These are phyloP conservation scores for Stomatorhinus ivindoensis DNA, from an alignment of 2,113 vertebrate species.

Conservation along the genomic window DNA sequence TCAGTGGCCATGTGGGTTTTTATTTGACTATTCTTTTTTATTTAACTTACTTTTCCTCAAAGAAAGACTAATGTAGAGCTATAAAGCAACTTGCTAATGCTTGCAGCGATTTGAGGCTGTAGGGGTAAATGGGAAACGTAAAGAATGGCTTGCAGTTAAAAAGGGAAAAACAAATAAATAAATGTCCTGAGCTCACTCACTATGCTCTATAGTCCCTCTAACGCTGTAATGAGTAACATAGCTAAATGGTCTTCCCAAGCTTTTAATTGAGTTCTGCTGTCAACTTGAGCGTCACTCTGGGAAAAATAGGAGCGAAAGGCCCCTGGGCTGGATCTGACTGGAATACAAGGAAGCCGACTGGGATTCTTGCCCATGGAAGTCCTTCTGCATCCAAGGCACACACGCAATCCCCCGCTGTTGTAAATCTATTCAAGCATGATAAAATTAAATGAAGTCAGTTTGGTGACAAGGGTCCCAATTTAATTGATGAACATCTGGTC, in stretches of 20 bases:
- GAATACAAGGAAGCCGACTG: constrained; percentile 21
- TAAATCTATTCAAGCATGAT: constrained; percentile 22
- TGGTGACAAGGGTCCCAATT: constrained; percentile 19
- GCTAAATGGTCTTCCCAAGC: constrained; percentile 12
- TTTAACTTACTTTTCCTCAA: not conserved
- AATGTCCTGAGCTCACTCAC: not conserved
- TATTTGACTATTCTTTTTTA: not conserved
- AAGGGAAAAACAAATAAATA: constrained; percentile 8
- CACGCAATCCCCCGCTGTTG: constrained; percentile 7
- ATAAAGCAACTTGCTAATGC: constrained; percentile 5
- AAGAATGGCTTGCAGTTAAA: not conserved
- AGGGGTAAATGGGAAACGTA: not conserved
- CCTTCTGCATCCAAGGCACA: constrained; percentile 14
- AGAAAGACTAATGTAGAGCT: not conserved
- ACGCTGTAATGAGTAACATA: not conserved
- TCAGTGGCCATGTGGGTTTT: not conserved
- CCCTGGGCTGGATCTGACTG: constrained; percentile 10
- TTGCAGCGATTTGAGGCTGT: not conserved
- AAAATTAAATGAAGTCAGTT: constrained; percentile 26
- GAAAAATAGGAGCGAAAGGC: constrained; percentile 13
- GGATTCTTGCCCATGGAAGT: not conserved
- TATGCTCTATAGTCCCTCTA: not conserved
- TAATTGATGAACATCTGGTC: constrained; percentile 27
- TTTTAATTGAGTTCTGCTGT: constrained; percentile 13
- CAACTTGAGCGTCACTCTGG: constrained; percentile 15